Percentiles rank a stretch among this genome's conserved stretches.
Evolutionary conservation across 2,888 invertebrate species (phyloP).

Genomic region (Creontiades dilutus): DNA sequence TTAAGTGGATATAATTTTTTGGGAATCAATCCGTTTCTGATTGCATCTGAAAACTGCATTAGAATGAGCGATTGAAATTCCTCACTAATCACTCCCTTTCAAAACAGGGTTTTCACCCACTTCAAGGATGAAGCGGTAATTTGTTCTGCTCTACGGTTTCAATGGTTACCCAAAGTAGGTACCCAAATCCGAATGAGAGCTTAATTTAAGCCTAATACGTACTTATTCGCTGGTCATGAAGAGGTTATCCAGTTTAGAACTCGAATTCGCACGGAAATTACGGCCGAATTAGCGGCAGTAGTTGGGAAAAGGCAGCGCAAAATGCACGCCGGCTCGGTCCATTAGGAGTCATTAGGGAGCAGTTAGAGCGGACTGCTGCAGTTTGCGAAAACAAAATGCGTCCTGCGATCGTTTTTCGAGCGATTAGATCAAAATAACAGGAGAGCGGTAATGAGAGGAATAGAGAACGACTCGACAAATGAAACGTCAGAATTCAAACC

Average conservation of each 20-base stretch:
- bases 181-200: too few relatives aligned
- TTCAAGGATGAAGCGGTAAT: too few relatives aligned
- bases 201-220: too few relatives aligned
- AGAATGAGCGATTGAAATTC: too few relatives aligned
- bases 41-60: too few relatives aligned
- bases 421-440: slow-evolving; percentile 1
- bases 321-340: not conserved
- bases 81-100: too few relatives aligned
- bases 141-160: too few relatives aligned
- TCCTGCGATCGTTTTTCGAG: not conserved
- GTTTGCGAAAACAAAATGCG: not conserved
- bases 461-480: not conserved
- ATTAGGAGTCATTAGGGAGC: slow-evolving; percentile 10
- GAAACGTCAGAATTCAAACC: too few relatives aligned
- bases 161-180: too few relatives aligned
- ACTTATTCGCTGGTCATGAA: not conserved
- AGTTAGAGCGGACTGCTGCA: not conserved
- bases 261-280: not conserved
- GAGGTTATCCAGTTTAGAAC: not conserved
- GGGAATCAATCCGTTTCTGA: too few relatives aligned
- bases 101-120: too few relatives aligned
- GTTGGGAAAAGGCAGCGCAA: not conserved
- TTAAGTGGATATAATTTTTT: too few relatives aligned
- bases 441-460: not conserved
- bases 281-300: not conserved